phyloP scores from a whole-genome alignment of 2,113 vertebrate genomes.

The Axis porcinus region DNA sequence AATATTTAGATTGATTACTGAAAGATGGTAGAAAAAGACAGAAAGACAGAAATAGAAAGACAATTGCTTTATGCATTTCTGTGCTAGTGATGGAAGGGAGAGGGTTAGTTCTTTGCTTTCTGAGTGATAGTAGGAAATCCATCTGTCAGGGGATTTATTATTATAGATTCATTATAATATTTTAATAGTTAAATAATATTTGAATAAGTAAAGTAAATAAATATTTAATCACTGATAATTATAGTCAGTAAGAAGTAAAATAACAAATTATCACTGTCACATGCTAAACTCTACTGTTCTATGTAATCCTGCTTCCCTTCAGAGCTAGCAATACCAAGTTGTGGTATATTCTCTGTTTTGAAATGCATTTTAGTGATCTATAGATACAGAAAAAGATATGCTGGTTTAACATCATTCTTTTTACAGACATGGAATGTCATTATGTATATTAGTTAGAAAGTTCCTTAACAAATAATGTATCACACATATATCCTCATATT shows the following conservation, averaged over 20 bases:
- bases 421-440: neutral
- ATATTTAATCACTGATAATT: neutral
- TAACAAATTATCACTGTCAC: neutral
- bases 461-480: neutral
- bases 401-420: neutral
- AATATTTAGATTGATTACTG: neutral
- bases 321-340: neutral
- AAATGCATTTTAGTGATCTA: neutral
- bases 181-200: neutral
- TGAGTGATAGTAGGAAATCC: neutral
- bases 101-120: neutral
- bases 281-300: neutral
- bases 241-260: neutral
- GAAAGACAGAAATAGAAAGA: neutral
- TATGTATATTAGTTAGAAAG: neutral
- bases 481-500: neutral
- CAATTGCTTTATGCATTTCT: neutral
- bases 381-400: neutral
- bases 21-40: neutral
- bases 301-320: neutral
- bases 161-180: neutral
- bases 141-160: neutral
- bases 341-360: neutral
- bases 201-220: neutral
- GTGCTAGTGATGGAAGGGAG: neutral